Conservation (phyloP, 2,113 vertebrate genomes). For the Gambusia affinis region DNA sequence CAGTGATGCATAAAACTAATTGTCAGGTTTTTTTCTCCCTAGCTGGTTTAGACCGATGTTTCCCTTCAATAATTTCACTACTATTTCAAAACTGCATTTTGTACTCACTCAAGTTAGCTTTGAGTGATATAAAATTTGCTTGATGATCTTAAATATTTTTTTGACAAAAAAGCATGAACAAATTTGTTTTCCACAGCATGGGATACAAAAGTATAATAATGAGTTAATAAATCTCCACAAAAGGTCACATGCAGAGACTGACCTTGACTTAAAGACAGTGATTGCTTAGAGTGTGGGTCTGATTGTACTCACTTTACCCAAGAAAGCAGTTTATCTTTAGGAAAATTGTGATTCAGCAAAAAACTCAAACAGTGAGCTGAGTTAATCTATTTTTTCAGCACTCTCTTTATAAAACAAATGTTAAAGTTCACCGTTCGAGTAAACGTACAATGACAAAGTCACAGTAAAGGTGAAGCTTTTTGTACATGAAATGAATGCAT, state of each 20-base stretch:
- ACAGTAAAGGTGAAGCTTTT: conserved; percentile 4
- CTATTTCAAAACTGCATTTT: not conserved
- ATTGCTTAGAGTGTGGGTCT: not conserved
- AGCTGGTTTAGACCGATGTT: not conserved
- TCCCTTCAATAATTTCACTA: not conserved
- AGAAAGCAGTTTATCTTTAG: not conserved
- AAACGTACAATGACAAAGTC: conserved; percentile 22
- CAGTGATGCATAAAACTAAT: not conserved
- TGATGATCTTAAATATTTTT: not conserved
- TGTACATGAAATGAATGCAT: conserved; percentile 12
- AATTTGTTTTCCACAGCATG: not conserved
- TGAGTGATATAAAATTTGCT: not conserved
- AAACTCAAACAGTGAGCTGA: not conserved
- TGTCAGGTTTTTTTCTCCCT: not conserved
- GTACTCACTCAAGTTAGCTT: not conserved
- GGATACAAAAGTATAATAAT: not conserved
- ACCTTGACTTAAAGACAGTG: not conserved
- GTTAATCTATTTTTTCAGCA: not conserved
- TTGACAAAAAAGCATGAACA: not conserved
- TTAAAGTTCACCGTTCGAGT: conserved; percentile 4
- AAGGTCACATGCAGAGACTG: not conserved
- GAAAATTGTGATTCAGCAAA: not conserved
- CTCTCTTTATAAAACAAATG: not conserved
- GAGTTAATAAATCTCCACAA: not conserved
- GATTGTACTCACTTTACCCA: not conserved